Conservation (phyloP, 1,140 invertebrate genomes). For the Asobara japonica region DNA sequence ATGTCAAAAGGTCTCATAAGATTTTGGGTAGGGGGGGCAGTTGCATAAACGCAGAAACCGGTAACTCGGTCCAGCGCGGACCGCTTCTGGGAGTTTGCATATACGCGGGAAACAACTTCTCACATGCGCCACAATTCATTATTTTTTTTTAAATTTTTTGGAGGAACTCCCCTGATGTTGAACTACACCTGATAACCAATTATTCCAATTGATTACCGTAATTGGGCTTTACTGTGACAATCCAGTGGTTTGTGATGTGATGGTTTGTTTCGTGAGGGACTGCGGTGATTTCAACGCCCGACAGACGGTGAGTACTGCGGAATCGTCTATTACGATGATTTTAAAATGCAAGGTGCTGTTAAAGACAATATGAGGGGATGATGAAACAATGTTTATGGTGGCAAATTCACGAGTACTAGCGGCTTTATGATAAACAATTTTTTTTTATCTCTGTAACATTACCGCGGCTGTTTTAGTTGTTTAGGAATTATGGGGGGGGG, state of each 20-base stretch:
- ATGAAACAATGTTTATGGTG: conserved; percentile 11
- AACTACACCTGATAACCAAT: no score
- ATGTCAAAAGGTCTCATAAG: conserved; percentile 3
- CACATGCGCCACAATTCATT: not conserved
- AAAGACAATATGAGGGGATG: not conserved
- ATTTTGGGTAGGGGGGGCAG: not conserved
- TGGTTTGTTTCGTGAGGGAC: not conserved
- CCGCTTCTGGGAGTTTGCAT: not conserved
- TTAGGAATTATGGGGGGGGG: no score
- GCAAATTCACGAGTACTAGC: not conserved
- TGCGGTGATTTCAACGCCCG: not conserved
- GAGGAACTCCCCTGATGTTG: no score
- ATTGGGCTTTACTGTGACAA: not conserved
- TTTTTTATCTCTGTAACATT: no score
- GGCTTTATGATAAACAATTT: not conserved
- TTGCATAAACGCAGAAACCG: conserved; percentile 10
- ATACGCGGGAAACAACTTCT: not conserved
- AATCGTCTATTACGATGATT: not conserved
- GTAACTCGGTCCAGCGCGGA: conserved; percentile 3
- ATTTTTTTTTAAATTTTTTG: not conserved
- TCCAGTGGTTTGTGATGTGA: not conserved
- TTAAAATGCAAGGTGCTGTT: conserved; percentile 1
- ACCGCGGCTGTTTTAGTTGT: no score
- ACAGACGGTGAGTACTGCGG: conserved; percentile 4
- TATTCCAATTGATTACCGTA: no score